Percentiles rank a stretch among this genome's conserved stretches.
These are phyloP conservation scores for Chrysotoxum bicinctum DNA, from an alignment of 2,888 invertebrate species.

Conservation along the genomic window DNA sequence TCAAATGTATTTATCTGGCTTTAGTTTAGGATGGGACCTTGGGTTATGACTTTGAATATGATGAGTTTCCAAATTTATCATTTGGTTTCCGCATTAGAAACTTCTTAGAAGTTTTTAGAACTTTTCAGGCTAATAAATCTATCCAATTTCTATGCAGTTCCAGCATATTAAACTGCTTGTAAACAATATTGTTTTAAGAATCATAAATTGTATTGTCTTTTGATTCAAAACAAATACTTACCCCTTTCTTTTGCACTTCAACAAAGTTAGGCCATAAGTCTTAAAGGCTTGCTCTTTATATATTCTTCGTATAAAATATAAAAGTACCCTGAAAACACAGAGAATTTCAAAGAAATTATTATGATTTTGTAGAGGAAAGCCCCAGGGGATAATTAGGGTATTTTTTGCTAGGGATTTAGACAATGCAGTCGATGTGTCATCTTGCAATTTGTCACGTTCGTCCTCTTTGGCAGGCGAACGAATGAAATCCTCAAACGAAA, in stretches of 20 bases:
- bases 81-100: not conserved
- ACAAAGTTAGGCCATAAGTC: slow-evolving; percentile 25
- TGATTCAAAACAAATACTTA: not conserved
- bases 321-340: slow-evolving; percentile 29
- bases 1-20: not conserved
- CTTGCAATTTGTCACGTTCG: slow-evolving; percentile 82
- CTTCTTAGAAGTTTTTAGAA: not conserved
- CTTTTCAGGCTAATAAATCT: no score
- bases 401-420: slow-evolving; percentile 40
- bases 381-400: slow-evolving; percentile 64
- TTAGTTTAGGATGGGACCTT: not conserved
- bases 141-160: no score
- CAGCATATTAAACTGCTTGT: not conserved
- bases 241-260: not conserved
- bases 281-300: slow-evolving; percentile 25
- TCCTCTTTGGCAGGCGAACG: slow-evolving; percentile 74
- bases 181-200: not conserved
- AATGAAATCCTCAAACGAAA: slow-evolving; percentile 38
- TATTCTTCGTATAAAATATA: slow-evolving; percentile 8
- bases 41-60: not conserved
- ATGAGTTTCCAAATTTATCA: not conserved
- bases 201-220: not conserved
- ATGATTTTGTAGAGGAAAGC: slow-evolving; percentile 31
- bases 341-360: slow-evolving; percentile 20
- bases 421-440: slow-evolving; percentile 78